Evolutionary conservation across 2,797 vertebrate genomes (phyloP).

Genomic region (Gymnoscopelus microlampas): DNA sequence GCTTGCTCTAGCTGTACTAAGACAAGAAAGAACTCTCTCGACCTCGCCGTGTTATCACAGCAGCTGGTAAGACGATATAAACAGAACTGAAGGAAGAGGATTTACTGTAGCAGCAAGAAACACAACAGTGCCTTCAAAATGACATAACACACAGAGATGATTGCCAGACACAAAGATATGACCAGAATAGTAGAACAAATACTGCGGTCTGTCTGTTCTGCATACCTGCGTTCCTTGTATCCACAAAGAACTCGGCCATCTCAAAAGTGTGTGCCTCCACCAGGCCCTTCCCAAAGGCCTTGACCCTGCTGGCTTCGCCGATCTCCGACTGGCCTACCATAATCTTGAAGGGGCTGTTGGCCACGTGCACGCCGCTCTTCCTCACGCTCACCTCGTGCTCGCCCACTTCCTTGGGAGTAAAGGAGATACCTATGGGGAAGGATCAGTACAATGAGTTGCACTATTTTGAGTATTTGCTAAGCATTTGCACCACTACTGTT

Average conservation of each 20-base stretch:
- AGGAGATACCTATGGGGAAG: constrained; percentile 88
- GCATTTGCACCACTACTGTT: too few relatives aligned
- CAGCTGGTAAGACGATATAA: too few relatives aligned
- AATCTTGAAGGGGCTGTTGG: constrained; percentile 99
- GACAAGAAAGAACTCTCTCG: background rate
- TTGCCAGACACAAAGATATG: too few relatives aligned
- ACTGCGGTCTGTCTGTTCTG: too few relatives aligned
- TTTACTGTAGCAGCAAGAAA: too few relatives aligned
- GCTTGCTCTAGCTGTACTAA: background rate
- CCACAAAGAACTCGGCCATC: constrained; percentile 94
- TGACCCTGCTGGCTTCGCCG: constrained; percentile 92
- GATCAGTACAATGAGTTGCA: background rate
- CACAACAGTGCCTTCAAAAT: too few relatives aligned
- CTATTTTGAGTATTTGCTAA: too few relatives aligned
- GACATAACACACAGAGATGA: too few relatives aligned
- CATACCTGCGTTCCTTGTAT: constrained; percentile 93
- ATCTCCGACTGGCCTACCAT: constrained; percentile 97
- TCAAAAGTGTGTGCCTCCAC: constrained; percentile 92
- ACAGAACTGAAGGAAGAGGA: too few relatives aligned
- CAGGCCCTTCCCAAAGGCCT: constrained; percentile 93
- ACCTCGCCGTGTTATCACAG: too few relatives aligned
- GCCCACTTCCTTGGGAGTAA: constrained; percentile 96
- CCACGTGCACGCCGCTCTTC: constrained; percentile 91
- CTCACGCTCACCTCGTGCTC: constrained; percentile 96
- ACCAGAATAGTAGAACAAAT: too few relatives aligned